Conservation (phyloP, 2,113 vertebrate species). For the Onychorhynchus coronatus region DNA sequence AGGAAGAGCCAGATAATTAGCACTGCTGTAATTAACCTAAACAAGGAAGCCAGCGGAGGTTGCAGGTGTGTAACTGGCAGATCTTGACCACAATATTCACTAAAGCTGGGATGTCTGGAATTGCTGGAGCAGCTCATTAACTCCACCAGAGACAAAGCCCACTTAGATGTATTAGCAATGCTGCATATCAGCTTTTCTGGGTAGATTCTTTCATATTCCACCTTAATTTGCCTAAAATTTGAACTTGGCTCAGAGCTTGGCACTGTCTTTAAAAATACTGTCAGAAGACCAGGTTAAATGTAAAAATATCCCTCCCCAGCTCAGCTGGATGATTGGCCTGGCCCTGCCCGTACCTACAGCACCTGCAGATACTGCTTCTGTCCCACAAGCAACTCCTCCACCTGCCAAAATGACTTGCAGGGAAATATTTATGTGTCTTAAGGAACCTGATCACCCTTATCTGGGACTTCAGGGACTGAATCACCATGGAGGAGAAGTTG, state of each 20-base stretch:
- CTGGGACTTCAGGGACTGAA: neutral
- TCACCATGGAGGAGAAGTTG: neutral
- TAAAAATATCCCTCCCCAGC: neutral
- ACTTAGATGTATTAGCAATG: rapidly evolving
- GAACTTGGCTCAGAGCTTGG: neutral
- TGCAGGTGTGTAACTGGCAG: neutral
- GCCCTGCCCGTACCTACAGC: neutral
- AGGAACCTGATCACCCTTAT: neutral
- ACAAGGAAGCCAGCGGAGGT: neutral
- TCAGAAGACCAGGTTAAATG: too few species aligned
- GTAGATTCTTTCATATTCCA: neutral
- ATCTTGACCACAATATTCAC: neutral
- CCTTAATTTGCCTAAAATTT: rapidly evolving
- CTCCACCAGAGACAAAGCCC: neutral
- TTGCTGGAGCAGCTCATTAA: neutral
- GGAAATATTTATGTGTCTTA: neutral
- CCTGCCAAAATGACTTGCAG: neutral
- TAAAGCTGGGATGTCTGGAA: neutral
- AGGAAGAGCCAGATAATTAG: neutral
- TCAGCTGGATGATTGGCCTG: neutral
- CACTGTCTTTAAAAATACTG: neutral
- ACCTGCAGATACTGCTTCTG: neutral
- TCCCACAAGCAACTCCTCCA: neutral
- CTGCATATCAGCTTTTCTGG: neutral
- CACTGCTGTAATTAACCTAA: neutral